phyloP scores from a whole-genome alignment of 2,888 invertebrate genomes.

The Litoditis marina region DNA sequence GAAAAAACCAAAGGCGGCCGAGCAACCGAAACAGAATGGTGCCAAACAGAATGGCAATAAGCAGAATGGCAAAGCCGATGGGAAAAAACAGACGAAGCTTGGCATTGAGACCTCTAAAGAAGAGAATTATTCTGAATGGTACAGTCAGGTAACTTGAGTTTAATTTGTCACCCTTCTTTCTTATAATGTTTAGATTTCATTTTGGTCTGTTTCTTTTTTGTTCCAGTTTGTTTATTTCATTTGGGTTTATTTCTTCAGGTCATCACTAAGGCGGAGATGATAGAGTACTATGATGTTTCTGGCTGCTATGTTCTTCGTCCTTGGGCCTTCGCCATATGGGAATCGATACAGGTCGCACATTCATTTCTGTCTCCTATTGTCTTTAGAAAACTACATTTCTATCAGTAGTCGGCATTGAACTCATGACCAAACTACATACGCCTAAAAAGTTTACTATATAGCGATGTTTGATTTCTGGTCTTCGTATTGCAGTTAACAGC shows the following conservation, averaged over 20 bases:
- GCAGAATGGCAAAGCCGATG: conserved; percentile 40
- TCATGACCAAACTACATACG: too few species aligned
- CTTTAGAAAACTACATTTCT: too few species aligned
- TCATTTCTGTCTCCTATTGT: too few species aligned
- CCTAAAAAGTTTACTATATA: too few species aligned
- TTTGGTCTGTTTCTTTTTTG: conserved; percentile 6
- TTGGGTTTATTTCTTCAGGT: too few species aligned
- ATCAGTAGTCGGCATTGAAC: too few species aligned
- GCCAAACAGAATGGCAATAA: too few species aligned
- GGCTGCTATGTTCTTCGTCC: conserved; percentile 97
- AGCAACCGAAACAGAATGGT: too few species aligned
- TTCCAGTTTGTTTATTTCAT: background rate
- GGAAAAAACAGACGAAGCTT: conserved; percentile 85
- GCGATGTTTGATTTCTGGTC: background rate
- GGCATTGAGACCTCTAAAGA: conserved; percentile 90
- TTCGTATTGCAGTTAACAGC: too few species aligned
- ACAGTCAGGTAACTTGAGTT: conserved; percentile 70
- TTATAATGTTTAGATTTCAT: background rate
- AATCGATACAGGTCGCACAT: conserved; percentile 72
- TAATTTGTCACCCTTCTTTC: background rate
- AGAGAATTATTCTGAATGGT: conserved; percentile 93
- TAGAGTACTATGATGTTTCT: conserved; percentile 98
- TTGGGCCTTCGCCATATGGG: conserved; percentile 96
- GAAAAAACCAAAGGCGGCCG: too few species aligned
- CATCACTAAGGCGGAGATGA: conserved; percentile 87